phyloP scores from a whole-genome alignment of 2,113 vertebrate species.

The Fulmarus glacialis region DNA sequence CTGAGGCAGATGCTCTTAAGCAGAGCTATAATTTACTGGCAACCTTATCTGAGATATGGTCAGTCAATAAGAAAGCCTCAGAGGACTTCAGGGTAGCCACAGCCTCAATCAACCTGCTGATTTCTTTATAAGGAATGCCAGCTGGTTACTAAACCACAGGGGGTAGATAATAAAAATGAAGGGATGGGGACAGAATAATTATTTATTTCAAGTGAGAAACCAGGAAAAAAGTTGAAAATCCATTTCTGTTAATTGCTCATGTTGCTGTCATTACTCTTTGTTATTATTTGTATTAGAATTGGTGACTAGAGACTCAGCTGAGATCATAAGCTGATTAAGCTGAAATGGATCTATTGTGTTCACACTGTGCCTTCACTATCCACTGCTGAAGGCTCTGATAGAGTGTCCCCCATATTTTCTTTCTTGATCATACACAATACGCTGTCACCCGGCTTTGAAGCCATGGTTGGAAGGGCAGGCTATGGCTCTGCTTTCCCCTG shows the following conservation, averaged over 20 bases:
- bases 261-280: neutral
- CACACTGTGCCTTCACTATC: neutral
- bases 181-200: neutral
- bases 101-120: conserved; percentile 20
- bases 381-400: neutral
- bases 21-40: conserved; percentile 55
- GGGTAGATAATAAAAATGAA: neutral
- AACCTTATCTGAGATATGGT: conserved; percentile 39
- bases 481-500: neutral
- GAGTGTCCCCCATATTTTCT: neutral
- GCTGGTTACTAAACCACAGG: conserved; percentile 15
- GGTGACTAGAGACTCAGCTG: neutral
- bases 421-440: neutral
- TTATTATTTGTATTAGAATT: neutral
- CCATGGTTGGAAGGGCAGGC: neutral
- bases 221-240: neutral
- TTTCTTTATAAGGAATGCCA: conserved; percentile 26
- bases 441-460: neutral
- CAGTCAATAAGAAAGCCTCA: conserved; percentile 51
- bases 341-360: neutral
- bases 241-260: neutral
- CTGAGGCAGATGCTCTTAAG: conserved; percentile 53
- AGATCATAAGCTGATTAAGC: neutral
- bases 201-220: conserved; percentile 16
- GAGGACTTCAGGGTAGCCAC: conserved; percentile 32